phyloP scores from a whole-genome alignment of 2,888 invertebrate species.

The Camponotus fellah region DNA sequence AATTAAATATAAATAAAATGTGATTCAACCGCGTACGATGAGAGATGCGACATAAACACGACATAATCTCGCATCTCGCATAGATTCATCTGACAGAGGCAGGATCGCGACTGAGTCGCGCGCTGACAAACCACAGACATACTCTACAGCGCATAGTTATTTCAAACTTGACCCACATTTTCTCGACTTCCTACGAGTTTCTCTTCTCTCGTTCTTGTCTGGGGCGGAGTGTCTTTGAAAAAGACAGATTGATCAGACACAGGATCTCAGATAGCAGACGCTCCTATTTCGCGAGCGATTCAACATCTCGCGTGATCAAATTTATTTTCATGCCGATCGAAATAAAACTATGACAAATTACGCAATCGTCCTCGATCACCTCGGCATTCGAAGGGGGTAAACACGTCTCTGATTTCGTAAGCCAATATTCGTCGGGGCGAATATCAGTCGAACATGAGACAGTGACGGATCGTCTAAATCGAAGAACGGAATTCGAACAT shows the following conservation, averaged over 20 bases:
- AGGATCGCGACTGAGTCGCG: slow-evolving; percentile 44
- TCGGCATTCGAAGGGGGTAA: neutral
- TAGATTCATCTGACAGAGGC: neutral
- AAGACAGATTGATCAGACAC: slow-evolving; percentile 66
- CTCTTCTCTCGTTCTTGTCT: slow-evolving; percentile 53
- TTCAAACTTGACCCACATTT: slow-evolving; percentile 81
- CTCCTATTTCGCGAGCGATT: slow-evolving; percentile 52
- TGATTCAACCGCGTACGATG: neutral
- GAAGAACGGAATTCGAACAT: slow-evolving; percentile 42
- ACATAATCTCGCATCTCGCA: neutral
- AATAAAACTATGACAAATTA: slow-evolving; percentile 48
- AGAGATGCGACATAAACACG: neutral
- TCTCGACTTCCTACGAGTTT: slow-evolving; percentile 57
- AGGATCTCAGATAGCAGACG: slow-evolving; percentile 45
- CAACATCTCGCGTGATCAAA: slow-evolving; percentile 8
- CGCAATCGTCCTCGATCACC: slow-evolving; percentile 8
- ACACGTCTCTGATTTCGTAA: slow-evolving; percentile 39
- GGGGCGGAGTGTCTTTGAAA: slow-evolving; percentile 54
- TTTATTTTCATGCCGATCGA: slow-evolving; percentile 40
- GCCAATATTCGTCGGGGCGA: slow-evolving; percentile 25
- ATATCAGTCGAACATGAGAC: slow-evolving; percentile 30
- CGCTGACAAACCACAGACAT: slow-evolving; percentile 44
- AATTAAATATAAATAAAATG: neutral
- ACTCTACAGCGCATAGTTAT: slow-evolving; percentile 72
- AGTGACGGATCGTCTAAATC: slow-evolving; percentile 67